Base-by-base conservation (phyloP, 2,888 invertebrate species). In the Micoletzkya japonica region DNA sequence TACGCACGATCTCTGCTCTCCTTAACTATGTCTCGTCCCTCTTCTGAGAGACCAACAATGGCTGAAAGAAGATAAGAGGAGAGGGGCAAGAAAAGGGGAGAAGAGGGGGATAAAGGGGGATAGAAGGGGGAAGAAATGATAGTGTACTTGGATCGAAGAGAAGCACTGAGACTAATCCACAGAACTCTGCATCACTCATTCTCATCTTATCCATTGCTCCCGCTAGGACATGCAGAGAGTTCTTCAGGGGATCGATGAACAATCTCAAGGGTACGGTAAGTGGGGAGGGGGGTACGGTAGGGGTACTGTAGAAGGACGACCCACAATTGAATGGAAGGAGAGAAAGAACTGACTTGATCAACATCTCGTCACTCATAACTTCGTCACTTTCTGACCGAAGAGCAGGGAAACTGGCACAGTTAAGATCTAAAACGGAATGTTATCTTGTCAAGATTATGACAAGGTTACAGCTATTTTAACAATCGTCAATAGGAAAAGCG, bases 131-230 rank as follows among this genome's bases (percentile, higher is more conserved):
- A n/a, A n/a, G n/a, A n/a, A n/a, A n/a, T n/a, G n/a, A n/a, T n/a
- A n/a, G n/a, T n/a, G n/a, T 52, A 81, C 80, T 72, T 50, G 81
- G 75, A 66, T 82, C 78, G 64, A 82, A 81, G 26, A 82, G 69
- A 50, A 82, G 70, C 7, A 79, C 71, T 17, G 79, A 76, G 36
- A 78, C 73, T 10, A 80, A 72, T 20, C 76, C 79, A 61, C 81
- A 77, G 66, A 81, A 79, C 63, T 81, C 81, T 36, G 74, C 73
- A 52, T 82, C 82, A 10, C 74, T 77, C 77, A 79, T 81, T 67
- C 72, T 57, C 58, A 76, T 70, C 52, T 76, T 73, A 54, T 73
- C 70, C 76, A 82, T 74, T 0, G 81, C 75, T 4, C 73, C 66
- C 2, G 76, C 76, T 20, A 82, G 56, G 24, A 77, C 75, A 28